These are phyloP conservation scores for Gymnothorax javanicus DNA, from an alignment of 2,797 vertebrate species.

Conservation along the genomic window DNA sequence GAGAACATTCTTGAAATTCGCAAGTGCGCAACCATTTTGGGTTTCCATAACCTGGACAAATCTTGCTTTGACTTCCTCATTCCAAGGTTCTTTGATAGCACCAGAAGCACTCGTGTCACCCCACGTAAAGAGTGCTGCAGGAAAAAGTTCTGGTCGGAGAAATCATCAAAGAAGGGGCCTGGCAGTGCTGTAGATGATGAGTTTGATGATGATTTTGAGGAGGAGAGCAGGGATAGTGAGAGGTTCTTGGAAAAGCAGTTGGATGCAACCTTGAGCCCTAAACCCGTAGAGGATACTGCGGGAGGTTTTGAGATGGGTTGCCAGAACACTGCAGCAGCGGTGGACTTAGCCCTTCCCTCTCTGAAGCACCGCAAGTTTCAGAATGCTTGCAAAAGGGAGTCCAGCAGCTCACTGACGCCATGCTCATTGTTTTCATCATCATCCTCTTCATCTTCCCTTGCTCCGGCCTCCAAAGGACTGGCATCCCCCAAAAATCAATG, in stretches of 20 bases:
- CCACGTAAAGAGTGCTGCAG: slow-evolving; percentile 77
- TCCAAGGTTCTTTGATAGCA: slow-evolving; percentile 82
- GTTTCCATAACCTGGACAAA: slow-evolving; percentile 86
- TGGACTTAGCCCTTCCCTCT: slow-evolving; percentile 70
- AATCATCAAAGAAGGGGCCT: slow-evolving; percentile 35
- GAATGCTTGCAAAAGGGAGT: slow-evolving; percentile 80
- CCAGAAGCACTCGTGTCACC: slow-evolving; percentile 56
- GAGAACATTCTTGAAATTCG: slow-evolving; percentile 87
- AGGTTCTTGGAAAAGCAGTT: slow-evolving; percentile 61
- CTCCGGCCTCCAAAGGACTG: slow-evolving; percentile 14
- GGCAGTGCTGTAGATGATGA: slow-evolving; percentile 23
- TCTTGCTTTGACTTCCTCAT: slow-evolving; percentile 92
- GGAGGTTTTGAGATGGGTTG: slow-evolving; percentile 38
- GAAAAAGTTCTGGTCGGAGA: slow-evolving; percentile 67
- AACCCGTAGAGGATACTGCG: slow-evolving; percentile 47
- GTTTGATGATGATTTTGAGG: slow-evolving; percentile 55
- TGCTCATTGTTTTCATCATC: slow-evolving; percentile 37
- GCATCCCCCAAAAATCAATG: slow-evolving; percentile 20
- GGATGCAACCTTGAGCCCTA: slow-evolving; percentile 53
- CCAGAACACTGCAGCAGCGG: slow-evolving; percentile 50
- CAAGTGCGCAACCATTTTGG: slow-evolving; percentile 81
- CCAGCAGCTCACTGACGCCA: slow-evolving; percentile 23
- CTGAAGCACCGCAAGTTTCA: slow-evolving; percentile 94
- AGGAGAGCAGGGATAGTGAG: slow-evolving; percentile 68
- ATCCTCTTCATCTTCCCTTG: slow-evolving; percentile 39